Conservation (phyloP, 2,113 vertebrate species). For the Periophthalmus modestus region DNA sequence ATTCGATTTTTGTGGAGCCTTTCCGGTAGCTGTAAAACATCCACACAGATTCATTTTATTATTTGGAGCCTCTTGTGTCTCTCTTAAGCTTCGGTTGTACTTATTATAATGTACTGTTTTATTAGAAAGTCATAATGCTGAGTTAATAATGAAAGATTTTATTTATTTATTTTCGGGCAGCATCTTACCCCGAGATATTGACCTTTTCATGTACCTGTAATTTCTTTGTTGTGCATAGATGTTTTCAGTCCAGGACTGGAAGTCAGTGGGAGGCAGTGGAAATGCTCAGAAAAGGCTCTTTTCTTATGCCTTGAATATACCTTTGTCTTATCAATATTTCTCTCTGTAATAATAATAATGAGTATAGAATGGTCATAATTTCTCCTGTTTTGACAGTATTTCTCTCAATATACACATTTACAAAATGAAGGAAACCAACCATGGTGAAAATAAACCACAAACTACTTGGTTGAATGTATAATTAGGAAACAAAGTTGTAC, state of each 20-base stretch:
- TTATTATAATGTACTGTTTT: constrained; percentile 65
- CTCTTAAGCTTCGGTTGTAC: constrained; percentile 73
- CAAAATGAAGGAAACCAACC: constrained; percentile 88
- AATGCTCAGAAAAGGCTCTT: constrained; percentile 47
- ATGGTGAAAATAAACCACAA: constrained; percentile 87
- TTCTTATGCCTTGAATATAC: constrained; percentile 66
- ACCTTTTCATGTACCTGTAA: constrained; percentile 63
- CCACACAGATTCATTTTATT: constrained; percentile 51
- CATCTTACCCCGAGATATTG: constrained; percentile 61
- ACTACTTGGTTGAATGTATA: constrained; percentile 99
- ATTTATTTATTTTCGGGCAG: constrained; percentile 78
- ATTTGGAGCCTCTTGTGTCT: constrained; percentile 53
- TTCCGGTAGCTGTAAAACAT: constrained; percentile 52
- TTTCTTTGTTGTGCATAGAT: constrained; percentile 69
- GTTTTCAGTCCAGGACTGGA: constrained; percentile 58
- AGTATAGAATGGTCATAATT: constrained; percentile 65
- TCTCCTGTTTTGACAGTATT: constrained; percentile 89
- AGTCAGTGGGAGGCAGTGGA: constrained; percentile 41
- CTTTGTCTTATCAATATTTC: constrained; percentile 69
- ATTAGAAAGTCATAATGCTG: constrained; percentile 70
- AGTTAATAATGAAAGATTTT: constrained; percentile 64
- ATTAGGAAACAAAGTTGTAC: constrained; percentile 94
- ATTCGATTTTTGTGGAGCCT: constrained; percentile 65
- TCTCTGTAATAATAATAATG: constrained; percentile 53
- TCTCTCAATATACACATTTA: constrained; percentile 80